Percentiles rank a stretch among this genome's conserved stretches.
phyloP scores from a whole-genome alignment of 1,140 invertebrate species.

The Venturia canescens region DNA sequence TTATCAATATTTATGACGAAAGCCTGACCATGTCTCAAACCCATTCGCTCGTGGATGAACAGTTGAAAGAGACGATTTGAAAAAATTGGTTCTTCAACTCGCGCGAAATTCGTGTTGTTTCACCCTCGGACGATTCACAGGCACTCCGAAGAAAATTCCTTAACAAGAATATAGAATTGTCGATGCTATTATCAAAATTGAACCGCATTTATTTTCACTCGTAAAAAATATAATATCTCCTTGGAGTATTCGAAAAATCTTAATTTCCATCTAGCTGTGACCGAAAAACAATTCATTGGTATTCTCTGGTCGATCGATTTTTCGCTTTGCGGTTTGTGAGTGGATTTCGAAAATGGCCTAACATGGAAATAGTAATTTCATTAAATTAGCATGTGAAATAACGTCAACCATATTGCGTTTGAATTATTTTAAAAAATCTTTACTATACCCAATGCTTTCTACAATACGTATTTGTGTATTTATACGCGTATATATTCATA shows the following conservation, averaged over 20 bases:
- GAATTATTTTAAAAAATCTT: background rate
- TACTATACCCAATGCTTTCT: too few relatives aligned
- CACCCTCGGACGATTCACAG: slow-evolving; percentile 66
- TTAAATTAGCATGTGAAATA: background rate
- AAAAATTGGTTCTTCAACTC: slow-evolving; percentile 21
- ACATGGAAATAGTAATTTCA: background rate
- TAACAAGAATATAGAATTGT: slow-evolving; percentile 67
- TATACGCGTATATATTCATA: slow-evolving; percentile 18
- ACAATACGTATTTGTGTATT: background rate
- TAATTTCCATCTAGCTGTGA: background rate
- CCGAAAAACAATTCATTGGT: too few relatives aligned
- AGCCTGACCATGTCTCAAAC: too few relatives aligned
- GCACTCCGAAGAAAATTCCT: slow-evolving; percentile 70
- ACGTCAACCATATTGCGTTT: background rate
- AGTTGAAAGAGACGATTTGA: background rate
- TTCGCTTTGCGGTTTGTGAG: background rate
- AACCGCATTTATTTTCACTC: background rate
- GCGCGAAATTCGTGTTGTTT: slow-evolving; percentile 59
- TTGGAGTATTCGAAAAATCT: background rate
- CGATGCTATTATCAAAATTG: slow-evolving; percentile 22
- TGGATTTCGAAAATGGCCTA: background rate
- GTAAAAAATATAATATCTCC: background rate
- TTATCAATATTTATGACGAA: background rate
- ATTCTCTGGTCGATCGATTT: background rate
- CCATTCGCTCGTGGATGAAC: background rate